These are phyloP conservation scores for Microtus pennsylvanicus DNA, from an alignment of 2,113 vertebrate species.

Conservation along the genomic window DNA sequence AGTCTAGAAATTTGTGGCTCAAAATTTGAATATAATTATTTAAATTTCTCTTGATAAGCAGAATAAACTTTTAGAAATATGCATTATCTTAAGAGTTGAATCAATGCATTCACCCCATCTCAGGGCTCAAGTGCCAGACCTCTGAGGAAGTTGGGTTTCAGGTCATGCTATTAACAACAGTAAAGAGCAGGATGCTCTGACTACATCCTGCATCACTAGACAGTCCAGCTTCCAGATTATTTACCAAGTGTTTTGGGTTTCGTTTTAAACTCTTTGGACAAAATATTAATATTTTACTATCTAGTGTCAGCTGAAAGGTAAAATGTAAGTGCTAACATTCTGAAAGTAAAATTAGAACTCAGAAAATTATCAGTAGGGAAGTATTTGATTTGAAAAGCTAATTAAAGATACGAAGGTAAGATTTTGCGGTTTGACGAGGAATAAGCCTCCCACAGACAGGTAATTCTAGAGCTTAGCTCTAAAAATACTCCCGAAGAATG, in stretches of 20 bases:
- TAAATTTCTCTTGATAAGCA: constrained; percentile 41
- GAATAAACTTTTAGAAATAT: constrained; percentile 47
- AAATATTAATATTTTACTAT: constrained; percentile 13
- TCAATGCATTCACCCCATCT: constrained; percentile 8
- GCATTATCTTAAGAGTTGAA: constrained; percentile 30
- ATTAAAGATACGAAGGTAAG: constrained; percentile 36
- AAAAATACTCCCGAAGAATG: constrained; percentile 43
- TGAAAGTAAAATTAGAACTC: constrained; percentile 58
- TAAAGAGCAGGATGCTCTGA: neutral
- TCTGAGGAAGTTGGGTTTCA: constrained; percentile 5
- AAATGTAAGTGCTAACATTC: constrained; percentile 7
- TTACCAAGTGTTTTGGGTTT: neutral
- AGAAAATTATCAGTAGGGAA: constrained; percentile 40
- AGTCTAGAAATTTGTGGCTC: constrained; percentile 9
- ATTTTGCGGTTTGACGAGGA: neutral
- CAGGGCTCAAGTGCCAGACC: constrained; percentile 2
- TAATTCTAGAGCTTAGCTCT: constrained; percentile 57
- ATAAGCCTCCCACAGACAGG: neutral
- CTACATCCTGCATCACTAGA: neutral
- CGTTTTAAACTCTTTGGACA: neutral
- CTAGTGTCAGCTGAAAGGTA: neutral
- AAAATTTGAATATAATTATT: constrained; percentile 50
- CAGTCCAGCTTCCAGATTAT: constrained; percentile 6
- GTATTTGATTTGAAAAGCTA: constrained; percentile 59
- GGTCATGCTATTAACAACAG: neutral